A percentile compares a stretch with the other conserved stretches of the same genome.
Evolutionary conservation across 2,797 vertebrate genomes (phyloP).

Genomic region (Champsocephalus esox): DNA sequence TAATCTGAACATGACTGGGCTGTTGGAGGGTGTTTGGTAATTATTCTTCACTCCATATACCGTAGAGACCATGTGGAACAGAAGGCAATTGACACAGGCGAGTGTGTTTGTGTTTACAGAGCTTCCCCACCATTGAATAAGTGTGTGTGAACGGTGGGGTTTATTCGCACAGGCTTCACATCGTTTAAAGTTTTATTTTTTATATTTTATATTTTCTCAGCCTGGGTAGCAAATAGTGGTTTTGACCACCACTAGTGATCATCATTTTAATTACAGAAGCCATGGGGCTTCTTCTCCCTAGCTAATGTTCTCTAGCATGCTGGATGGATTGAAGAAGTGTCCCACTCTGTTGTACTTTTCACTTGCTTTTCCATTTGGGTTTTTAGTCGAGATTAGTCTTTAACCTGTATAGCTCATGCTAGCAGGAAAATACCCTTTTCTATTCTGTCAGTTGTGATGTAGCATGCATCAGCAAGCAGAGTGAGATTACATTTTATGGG

Average conservation of each 20-base stretch:
- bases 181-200: background rate
- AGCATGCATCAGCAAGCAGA: background rate
- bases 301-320: background rate
- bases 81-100: background rate
- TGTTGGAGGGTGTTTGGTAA: background rate
- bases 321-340: background rate
- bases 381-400: background rate
- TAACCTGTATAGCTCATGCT: background rate
- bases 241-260: conserved; percentile 12
- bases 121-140: background rate
- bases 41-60: conserved; percentile 36
- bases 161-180: background rate
- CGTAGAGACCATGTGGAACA: background rate
- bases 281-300: background rate
- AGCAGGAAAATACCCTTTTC: background rate
- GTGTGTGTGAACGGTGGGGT: background rate
- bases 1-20: conserved; percentile 37
- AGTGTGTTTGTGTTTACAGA: background rate
- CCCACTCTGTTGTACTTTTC: background rate
- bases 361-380: background rate
- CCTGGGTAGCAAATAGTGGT: background rate
- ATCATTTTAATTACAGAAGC: background rate
- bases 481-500: background rate
- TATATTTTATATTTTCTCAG: background rate
- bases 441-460: background rate